These are phyloP conservation scores for Andricus grossulariae DNA, from an alignment of 1,140 invertebrate genomes.

Conservation along the genomic window DNA sequence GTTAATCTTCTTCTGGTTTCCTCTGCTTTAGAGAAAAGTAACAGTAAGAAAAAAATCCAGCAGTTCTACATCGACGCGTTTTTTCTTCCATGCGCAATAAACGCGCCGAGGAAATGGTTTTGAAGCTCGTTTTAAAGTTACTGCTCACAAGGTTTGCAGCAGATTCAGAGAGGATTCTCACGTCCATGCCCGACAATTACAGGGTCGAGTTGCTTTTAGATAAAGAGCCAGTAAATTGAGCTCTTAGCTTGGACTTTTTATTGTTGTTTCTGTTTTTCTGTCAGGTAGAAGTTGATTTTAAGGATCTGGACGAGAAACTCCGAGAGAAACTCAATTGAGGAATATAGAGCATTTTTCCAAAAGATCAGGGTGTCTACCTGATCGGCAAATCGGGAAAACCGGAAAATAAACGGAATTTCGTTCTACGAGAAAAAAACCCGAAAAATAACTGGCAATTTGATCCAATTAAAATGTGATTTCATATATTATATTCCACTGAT, in stretches of 20 bases:
- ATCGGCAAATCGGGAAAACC: too few species aligned
- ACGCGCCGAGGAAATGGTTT: slow-evolving; percentile 21
- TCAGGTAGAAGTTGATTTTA: neutral
- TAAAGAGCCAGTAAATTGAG: slow-evolving; percentile 8
- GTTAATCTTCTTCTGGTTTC: slow-evolving; percentile 34
- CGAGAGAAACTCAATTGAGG: too few species aligned
- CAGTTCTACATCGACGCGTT: slow-evolving; percentile 8
- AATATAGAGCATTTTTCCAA: too few species aligned
- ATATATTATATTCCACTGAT: too few species aligned
- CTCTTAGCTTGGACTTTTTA: neutral
- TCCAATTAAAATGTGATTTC: too few species aligned
- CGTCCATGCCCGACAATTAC: slow-evolving; percentile 17
- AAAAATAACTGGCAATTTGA: too few species aligned
- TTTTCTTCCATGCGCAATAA: neutral
- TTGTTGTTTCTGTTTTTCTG: neutral
- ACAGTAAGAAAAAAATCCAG: slow-evolving; percentile 32
- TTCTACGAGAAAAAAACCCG: too few species aligned
- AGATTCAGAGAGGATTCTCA: slow-evolving; percentile 16
- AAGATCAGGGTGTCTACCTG: too few species aligned
- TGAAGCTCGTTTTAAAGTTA: neutral
- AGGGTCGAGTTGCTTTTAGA: slow-evolving; percentile 9
- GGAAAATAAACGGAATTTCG: too few species aligned
- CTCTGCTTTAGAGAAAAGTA: neutral
- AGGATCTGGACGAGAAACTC: neutral
- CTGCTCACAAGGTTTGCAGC: neutral